Percentiles rank a stretch among this genome's conserved stretches.
These are phyloP conservation scores for Loriculus beryllinus DNA, from an alignment of 2,797 vertebrate genomes.

Conservation along the genomic window DNA sequence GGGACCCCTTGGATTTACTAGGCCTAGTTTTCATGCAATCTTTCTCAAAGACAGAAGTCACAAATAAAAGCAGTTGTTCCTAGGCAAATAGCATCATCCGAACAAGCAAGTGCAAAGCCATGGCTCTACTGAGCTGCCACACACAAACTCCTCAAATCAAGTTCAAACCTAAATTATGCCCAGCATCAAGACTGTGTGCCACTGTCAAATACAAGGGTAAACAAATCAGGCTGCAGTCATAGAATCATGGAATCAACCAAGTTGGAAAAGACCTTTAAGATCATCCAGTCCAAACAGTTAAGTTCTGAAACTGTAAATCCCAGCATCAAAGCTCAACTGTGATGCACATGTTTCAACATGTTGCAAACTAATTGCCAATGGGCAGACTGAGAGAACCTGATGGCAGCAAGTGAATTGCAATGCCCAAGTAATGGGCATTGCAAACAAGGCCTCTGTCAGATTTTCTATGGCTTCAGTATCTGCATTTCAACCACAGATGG, in stretches of 20 bases:
- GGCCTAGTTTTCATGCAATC: neutral
- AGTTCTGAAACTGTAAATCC: neutral
- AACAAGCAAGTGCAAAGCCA: neutral
- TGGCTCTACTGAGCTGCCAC: neutral
- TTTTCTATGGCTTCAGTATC: neutral
- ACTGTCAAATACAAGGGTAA: neutral
- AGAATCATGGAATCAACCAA: neutral
- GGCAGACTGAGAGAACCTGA: neutral
- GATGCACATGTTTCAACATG: accelerated
- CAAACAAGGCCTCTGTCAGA: neutral
- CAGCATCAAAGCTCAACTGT: neutral
- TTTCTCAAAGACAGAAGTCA: neutral
- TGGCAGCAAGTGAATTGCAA: neutral
- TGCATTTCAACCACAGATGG: neutral
- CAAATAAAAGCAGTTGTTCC: neutral
- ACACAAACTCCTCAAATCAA: neutral
- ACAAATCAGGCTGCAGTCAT: neutral
- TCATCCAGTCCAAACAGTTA: neutral
- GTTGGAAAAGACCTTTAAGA: neutral
- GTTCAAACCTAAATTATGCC: neutral
- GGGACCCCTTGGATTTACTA: neutral
- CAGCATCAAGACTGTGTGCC: neutral
- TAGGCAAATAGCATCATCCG: neutral
- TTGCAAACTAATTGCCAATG: neutral
- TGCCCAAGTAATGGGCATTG: accelerated